Base-by-base conservation (phyloP, 2,888 invertebrate species). In the Scaptomyza polygonia region DNA sequence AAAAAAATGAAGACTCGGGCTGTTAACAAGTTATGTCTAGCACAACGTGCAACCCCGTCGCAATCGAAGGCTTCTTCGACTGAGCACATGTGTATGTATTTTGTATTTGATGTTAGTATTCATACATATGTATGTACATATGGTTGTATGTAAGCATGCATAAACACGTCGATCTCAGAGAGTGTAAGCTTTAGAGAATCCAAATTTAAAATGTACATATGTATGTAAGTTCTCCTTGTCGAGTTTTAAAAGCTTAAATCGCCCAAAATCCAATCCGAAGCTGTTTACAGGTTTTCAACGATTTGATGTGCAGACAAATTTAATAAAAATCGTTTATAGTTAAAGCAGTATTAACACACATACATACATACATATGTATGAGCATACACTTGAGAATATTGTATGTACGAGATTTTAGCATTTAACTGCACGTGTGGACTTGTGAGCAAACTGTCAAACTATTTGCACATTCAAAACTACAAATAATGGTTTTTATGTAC, bases 11-110 rank as follows among this genome's bases (percentile, higher is more conserved):
- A 71, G 66, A 67, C 48, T 53, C 55, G 57, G 57, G 67, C 67
- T 75, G 64, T 67, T 64, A 75, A 75, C 76, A 57, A 75, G 61
- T 61, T 59, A 58, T 64, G 59, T 57, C 56, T 42, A 43, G 54
- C 51, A 44, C 45, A 34, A 44, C 40, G 25, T 25, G 51, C 57
- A 36, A n/a, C 40, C 53, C 18, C 51, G 52, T 54, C 29, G 48
- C 34, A 40, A 55, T 29, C 45, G 36, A 45, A 51, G 44, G 52
- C 40, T 58, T 25, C 25, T 39, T 30, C 25, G 29, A 43, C 32
- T 36, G 3, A 14, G 34, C 25, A 62, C 32, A 43, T 25, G 25
- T 14, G 18, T 30, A n/a, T 21, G 29, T 9, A 16, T 5, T 18
- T 16, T 12, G 25, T 45, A 51, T 29, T 5, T 25, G 3, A 21